Percentiles rank a stretch among this genome's conserved stretches.
Conservation (phyloP, 1,140 invertebrate genomes). For the Bactericera cockerelli region DNA sequence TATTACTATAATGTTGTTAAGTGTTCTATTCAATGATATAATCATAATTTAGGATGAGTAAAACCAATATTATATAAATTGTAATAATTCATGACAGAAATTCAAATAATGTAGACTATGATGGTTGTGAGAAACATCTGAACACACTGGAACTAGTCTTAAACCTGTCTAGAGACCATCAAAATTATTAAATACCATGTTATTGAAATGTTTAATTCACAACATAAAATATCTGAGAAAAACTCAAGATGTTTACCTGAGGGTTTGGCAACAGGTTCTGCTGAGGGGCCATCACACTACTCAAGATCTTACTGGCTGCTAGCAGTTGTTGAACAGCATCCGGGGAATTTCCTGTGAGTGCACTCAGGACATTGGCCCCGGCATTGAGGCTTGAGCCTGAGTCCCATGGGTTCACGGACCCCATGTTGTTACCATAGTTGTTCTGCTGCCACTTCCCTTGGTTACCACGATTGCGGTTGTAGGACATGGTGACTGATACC, state of each 20-base stretch:
- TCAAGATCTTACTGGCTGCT: neutral
- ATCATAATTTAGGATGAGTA: too few relatives aligned
- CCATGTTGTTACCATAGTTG: conserved; percentile 4
- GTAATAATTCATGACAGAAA: too few relatives aligned
- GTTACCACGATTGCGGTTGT: neutral
- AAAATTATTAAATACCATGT: too few relatives aligned
- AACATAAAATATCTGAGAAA: too few relatives aligned
- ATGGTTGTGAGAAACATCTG: too few relatives aligned
- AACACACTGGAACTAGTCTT: neutral
- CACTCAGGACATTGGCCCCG: neutral
- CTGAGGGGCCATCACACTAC: neutral
- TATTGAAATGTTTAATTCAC: too few relatives aligned
- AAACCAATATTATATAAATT: too few relatives aligned
- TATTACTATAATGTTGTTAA: too few relatives aligned
- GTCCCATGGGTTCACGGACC: conserved; percentile 15
- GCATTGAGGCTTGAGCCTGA: neutral
- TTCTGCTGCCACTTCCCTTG: neutral
- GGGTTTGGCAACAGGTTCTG: neutral
- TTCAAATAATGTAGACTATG: too few relatives aligned
- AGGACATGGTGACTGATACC: neutral
- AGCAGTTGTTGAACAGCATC: conserved; percentile 6
- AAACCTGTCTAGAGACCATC: neutral
- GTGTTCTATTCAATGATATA: too few relatives aligned
- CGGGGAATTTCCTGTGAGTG: neutral
- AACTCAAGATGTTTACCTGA: neutral